Conservation (phyloP, 2,797 vertebrate species). For the Brachymystax lenok region DNA sequence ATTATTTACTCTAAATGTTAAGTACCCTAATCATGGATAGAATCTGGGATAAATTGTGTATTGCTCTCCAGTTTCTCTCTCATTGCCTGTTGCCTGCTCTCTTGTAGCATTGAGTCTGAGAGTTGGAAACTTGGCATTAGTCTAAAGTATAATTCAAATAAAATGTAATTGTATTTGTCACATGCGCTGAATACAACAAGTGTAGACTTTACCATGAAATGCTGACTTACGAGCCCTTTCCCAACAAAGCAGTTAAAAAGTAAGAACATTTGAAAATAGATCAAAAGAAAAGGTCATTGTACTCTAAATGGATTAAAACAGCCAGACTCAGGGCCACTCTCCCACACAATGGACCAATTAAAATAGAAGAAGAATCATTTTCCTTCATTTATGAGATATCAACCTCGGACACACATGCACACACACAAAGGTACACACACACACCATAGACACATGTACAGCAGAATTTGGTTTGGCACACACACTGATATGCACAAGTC, state of each 20-base stretch:
- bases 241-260: too few relatives aligned
- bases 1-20: conserved; percentile 50
- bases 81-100: neutral
- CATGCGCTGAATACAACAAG: too few relatives aligned
- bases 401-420: neutral
- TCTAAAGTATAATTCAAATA: conserved; percentile 56
- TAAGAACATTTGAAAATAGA: neutral
- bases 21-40: conserved; percentile 32
- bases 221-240: too few relatives aligned
- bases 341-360: conserved; percentile 66
- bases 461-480: neutral
- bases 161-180: too few relatives aligned
- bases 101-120: neutral
- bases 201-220: too few relatives aligned
- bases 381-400: conserved; percentile 27
- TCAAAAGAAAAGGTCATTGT: conserved; percentile 54
- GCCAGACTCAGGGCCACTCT: conserved; percentile 43
- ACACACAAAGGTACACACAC: neutral
- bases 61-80: neutral
- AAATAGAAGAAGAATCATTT: conserved; percentile 54
- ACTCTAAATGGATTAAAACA: conserved; percentile 68
- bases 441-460: neutral
- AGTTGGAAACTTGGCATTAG: conserved; percentile 22
- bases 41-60: neutral
- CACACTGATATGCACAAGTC: neutral